A percentile compares a stretch with the other conserved stretches of the same genome.
These are phyloP conservation scores for Mus spicilegus DNA, from an alignment of 2,113 vertebrate species.

Conservation along the genomic window DNA sequence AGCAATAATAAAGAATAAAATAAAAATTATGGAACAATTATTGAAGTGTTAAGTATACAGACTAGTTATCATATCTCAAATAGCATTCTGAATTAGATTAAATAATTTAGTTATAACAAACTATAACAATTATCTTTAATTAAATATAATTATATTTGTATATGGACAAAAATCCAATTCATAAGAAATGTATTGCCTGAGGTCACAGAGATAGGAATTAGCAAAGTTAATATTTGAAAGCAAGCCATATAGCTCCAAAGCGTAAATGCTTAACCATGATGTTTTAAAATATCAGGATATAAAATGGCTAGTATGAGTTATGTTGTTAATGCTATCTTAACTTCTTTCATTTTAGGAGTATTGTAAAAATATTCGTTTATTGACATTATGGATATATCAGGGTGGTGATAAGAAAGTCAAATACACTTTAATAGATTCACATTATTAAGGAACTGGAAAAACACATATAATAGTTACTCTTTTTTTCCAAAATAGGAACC, in stretches of 20 bases:
- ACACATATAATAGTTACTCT: not conserved
- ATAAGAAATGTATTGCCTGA: not conserved
- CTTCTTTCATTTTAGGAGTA: not conserved
- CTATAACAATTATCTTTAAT: not conserved
- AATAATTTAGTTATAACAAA: not conserved
- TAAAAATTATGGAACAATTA: slow-evolving; percentile 36
- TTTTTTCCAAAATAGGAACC: slow-evolving; percentile 38
- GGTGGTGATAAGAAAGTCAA: not conserved
- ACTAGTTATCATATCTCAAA: not conserved
- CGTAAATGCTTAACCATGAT: not conserved
- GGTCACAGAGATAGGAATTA: not conserved
- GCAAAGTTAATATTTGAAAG: slow-evolving; percentile 1
- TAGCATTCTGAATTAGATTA: slow-evolving; percentile 18
- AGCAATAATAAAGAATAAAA: slow-evolving; percentile 24
- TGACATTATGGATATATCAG: slow-evolving; percentile 1
- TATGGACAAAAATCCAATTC: not conserved
- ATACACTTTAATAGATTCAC: not conserved
- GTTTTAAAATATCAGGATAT: slow-evolving; percentile 5
- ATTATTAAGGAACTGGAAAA: not conserved
- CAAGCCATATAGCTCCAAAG: not conserved
- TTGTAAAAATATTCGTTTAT: not conserved
- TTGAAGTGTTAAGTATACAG: not conserved
- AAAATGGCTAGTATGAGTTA: not conserved
- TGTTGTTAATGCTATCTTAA: not conserved
- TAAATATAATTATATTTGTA: not conserved